Conservation (phyloP, 2,113 vertebrate genomes). For the Castor canadensis region DNA sequence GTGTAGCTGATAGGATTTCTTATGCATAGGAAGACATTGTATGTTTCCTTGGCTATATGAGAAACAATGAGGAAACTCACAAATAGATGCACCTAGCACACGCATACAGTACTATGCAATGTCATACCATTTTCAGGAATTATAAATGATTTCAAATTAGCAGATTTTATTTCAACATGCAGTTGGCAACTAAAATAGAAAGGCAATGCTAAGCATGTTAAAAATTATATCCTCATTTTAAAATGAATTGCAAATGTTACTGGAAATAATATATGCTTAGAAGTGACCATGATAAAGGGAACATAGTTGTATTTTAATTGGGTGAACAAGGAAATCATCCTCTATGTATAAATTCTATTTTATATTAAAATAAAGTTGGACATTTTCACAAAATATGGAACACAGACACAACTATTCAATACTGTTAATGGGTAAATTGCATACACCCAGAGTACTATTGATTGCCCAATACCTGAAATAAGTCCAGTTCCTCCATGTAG, state of each 20-base stretch:
- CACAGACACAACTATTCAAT: not conserved
- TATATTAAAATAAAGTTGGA: not conserved
- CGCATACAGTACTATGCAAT: no score
- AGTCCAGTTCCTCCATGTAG: not conserved
- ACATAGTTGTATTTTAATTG: not conserved
- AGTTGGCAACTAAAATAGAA: not conserved
- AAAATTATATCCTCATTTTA: constrained; percentile 1
- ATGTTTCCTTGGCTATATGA: not conserved
- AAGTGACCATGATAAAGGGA: not conserved
- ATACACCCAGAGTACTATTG: no score
- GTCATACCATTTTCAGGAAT: not conserved
- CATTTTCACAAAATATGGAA: not conserved
- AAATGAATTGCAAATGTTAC: not conserved
- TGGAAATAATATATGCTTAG: not conserved
- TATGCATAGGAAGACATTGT: not conserved
- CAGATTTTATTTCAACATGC: not conserved
- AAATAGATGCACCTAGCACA: not conserved
- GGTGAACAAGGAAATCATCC: not conserved
- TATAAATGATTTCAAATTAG: not conserved
- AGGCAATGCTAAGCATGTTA: not conserved
- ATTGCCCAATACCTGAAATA: not conserved
- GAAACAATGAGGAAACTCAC: not conserved
- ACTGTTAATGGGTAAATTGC: no score
- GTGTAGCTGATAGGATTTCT: not conserved
- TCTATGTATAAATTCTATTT: not conserved